These are phyloP conservation scores for Pogonomyrmex barbatus DNA, from an alignment of 1,140 invertebrate species.

Conservation along the genomic window DNA sequence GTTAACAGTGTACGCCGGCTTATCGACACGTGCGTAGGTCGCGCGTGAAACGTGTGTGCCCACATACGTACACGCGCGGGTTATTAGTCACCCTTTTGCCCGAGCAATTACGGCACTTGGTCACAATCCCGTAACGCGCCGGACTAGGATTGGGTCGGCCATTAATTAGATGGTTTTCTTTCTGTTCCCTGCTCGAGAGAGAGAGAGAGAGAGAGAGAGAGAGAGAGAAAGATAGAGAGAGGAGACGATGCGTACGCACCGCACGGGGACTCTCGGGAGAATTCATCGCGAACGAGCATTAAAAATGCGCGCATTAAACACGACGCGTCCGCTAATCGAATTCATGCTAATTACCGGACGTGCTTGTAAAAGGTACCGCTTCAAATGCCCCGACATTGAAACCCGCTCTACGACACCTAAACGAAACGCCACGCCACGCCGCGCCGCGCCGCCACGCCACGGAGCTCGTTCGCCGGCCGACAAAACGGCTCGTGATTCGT, in stretches of 20 bases:
- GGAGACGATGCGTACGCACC: neutral
- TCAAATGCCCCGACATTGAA: conserved; percentile 36
- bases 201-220: neutral
- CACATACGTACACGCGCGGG: conserved; percentile 15
- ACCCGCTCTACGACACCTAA: conserved; percentile 6
- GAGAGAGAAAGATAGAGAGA: neutral
- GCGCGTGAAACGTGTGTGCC: conserved; percentile 10
- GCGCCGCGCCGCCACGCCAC: neutral
- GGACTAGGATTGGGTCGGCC: conserved; percentile 55
- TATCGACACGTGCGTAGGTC: conserved; percentile 6
- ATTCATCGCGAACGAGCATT: conserved; percentile 25
- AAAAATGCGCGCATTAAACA: conserved; percentile 6
- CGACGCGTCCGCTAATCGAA: conserved; percentile 48
- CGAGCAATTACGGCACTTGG: conserved; percentile 68
- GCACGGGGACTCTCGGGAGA: conserved; percentile 6
- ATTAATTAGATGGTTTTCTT: conserved; percentile 61
- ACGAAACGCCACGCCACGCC: neutral
- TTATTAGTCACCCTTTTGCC: conserved; percentile 73
- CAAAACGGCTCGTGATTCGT: conserved; percentile 39
- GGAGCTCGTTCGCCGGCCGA: neutral
- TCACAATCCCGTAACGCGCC: conserved; percentile 67
- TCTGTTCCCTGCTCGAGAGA: conserved; percentile 1
- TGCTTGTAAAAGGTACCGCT: conserved; percentile 46
- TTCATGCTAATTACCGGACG: conserved; percentile 55
- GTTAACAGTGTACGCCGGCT: conserved; percentile 34